These are phyloP conservation scores for Hoplodrina ambigua DNA, from an alignment of 2,888 invertebrate species.

Conservation along the genomic window DNA sequence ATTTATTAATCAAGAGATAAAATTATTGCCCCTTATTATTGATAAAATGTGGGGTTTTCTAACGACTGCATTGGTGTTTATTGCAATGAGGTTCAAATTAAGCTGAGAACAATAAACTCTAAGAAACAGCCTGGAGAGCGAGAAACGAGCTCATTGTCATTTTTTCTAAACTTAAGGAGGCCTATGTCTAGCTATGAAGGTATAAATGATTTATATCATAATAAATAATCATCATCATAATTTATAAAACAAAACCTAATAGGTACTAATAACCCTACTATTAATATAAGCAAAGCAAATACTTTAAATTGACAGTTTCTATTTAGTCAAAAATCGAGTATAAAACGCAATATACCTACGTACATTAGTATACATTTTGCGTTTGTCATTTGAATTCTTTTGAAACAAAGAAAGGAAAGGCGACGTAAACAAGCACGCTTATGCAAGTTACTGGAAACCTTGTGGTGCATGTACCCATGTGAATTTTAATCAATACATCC, in stretches of 20 bases:
- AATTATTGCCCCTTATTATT: not conserved
- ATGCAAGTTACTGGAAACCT: constrained; percentile 30
- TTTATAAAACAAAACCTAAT: too few relatives aligned
- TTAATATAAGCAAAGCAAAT: too few relatives aligned
- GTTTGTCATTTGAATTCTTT: constrained; percentile 34
- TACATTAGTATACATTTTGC: constrained; percentile 18
- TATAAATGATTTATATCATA: too few relatives aligned
- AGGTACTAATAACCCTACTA: too few relatives aligned
- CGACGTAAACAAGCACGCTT: constrained; percentile 22
- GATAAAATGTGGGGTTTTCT: not conserved
- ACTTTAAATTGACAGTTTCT: not conserved
- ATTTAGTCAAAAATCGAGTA: not conserved
- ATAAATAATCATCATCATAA: too few relatives aligned
- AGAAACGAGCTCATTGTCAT: not conserved
- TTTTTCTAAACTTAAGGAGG: too few relatives aligned
- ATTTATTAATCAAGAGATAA: constrained; percentile 7
- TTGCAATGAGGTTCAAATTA: constrained; percentile 2
- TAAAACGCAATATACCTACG: not conserved
- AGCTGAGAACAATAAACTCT: not conserved
- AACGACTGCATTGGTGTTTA: constrained; percentile 9
- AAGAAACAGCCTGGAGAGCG: not conserved
- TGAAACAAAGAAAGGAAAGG: constrained; percentile 46
- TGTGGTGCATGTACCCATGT: not conserved
- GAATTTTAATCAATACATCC: constrained; percentile 26
- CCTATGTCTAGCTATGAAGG: too few relatives aligned